Conservation (phyloP, 2,888 invertebrate genomes). For the Nomada flava region DNA sequence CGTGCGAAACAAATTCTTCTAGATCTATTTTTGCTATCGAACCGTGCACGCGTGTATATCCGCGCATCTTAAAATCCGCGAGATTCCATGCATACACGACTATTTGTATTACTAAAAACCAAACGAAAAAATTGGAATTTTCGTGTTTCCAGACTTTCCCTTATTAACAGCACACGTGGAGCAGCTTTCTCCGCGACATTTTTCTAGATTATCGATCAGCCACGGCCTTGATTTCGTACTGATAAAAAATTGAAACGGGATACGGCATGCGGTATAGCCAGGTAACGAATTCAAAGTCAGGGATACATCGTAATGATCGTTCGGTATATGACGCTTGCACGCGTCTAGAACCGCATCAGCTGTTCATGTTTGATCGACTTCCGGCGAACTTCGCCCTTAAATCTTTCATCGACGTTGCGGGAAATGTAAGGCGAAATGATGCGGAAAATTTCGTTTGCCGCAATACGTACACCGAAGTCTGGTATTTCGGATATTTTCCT, state of each 20-base stretch:
- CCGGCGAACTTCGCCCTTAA: background rate
- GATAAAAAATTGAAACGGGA: constrained; percentile 73
- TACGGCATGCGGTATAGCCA: constrained; percentile 42
- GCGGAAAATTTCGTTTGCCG: background rate
- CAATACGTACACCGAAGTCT: too few species aligned
- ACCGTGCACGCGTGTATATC: background rate
- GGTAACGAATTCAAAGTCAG: constrained; percentile 68
- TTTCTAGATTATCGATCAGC: constrained; percentile 71
- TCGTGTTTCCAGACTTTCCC: background rate
- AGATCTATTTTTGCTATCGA: constrained; percentile 22
- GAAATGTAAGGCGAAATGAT: background rate
- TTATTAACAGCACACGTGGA: constrained; percentile 16
- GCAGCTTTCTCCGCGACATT: constrained; percentile 28
- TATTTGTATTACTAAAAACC: too few species aligned
- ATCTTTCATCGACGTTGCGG: background rate
- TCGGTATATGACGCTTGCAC: constrained; percentile 5
- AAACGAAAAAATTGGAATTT: too few species aligned
- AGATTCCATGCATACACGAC: too few species aligned
- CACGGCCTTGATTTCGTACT: constrained; percentile 72
- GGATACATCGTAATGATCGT: constrained; percentile 55
- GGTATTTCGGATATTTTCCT: too few species aligned
- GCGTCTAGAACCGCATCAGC: constrained; percentile 24
- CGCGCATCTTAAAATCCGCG: background rate
- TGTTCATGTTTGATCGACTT: constrained; percentile 35
- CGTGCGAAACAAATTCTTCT: constrained; percentile 5